phyloP scores from a whole-genome alignment of 2,797 vertebrate genomes.

The Sebastes trivittatus region DNA sequence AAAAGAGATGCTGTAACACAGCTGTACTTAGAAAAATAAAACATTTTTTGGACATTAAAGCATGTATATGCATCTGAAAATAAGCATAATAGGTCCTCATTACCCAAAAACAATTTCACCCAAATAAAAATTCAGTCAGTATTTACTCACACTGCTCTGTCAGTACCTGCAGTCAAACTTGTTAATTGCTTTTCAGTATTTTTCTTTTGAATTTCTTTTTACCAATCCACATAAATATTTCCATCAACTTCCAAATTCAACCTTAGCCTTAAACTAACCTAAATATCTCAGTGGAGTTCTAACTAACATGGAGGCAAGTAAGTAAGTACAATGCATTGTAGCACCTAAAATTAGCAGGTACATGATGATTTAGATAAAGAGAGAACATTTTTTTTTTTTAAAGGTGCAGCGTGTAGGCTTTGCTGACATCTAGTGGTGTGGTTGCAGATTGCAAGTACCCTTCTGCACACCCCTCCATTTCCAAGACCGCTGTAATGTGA shows the following conservation, averaged over 20 bases:
- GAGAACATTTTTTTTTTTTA: no score
- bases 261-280: neutral
- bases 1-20: no score
- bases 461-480: no score
- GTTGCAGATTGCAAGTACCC: no score
- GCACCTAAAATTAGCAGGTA: neutral
- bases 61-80: no score
- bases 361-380: neutral
- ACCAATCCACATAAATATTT: neutral
- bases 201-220: neutral
- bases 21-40: no score
- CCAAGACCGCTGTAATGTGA: no score
- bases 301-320: neutral
- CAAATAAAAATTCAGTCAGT: neutral
- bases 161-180: neutral
- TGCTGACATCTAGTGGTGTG: no score
- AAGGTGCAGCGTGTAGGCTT: no score
- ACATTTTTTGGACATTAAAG: no score
- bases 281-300: neutral
- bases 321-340: neutral
- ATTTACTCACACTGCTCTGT: neutral
- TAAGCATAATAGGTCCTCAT: no score
- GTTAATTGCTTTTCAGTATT: neutral
- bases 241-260: neutral
- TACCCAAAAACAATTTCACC: neutral